Conservation (phyloP, 2,797 vertebrate species). For the Microctenopoma stevenorrisi region DNA sequence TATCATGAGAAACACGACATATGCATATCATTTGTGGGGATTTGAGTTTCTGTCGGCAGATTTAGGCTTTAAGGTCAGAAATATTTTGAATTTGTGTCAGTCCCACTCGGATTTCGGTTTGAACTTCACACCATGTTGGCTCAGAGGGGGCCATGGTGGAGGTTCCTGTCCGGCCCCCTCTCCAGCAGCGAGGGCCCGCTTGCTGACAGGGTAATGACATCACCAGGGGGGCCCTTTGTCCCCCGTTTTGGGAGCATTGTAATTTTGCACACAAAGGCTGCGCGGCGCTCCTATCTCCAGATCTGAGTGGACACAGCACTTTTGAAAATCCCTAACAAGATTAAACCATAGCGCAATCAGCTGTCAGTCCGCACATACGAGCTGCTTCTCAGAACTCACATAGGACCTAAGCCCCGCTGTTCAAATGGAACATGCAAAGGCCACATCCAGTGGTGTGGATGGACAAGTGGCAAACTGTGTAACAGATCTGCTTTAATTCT, state of each 20-base stretch:
- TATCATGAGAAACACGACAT: conserved; percentile 53
- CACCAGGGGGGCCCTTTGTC: conserved; percentile 77
- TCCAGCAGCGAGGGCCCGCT: conserved; percentile 51
- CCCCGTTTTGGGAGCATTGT: conserved; percentile 73
- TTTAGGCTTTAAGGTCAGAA: conserved; percentile 38
- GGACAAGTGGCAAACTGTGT: not conserved
- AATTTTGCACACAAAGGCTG: conserved; percentile 85
- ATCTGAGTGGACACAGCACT: conserved; percentile 87
- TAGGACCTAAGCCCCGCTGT: conserved; percentile 67
- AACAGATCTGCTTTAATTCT: not conserved
- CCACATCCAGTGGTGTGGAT: conserved; percentile 27
- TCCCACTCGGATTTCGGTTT: conserved; percentile 38
- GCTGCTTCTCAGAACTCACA: conserved; percentile 74
- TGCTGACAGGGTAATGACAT: conserved; percentile 83
- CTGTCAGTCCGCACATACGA: conserved; percentile 76
- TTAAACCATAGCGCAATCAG: conserved; percentile 83
- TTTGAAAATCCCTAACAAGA: conserved; percentile 87
- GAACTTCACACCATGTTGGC: conserved; percentile 44
- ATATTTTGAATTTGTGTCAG: conserved; percentile 34
- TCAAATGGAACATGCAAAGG: conserved; percentile 59
- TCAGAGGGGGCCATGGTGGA: conserved; percentile 18
- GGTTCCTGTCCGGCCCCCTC: conserved; percentile 59
- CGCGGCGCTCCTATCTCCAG: conserved; percentile 79
- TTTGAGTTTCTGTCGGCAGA: conserved; percentile 26
- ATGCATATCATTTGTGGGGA: conserved; percentile 26